Percentiles rank a stretch among this genome's conserved stretches.
Evolutionary conservation across 2,888 invertebrate genomes (phyloP).

Genomic region (Nemoura dubitans): DNA sequence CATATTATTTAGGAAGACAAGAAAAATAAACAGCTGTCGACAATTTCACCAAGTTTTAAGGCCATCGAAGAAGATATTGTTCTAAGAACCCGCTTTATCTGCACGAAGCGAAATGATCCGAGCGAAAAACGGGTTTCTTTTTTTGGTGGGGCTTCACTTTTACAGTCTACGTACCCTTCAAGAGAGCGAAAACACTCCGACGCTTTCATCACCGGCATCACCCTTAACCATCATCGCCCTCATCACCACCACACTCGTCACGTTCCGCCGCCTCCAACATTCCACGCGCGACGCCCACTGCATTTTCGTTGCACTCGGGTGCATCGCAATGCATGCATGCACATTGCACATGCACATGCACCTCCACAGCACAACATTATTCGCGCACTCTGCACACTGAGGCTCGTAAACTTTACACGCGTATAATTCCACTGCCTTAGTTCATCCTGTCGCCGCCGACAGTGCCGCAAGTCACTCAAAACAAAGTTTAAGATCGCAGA

Average conservation of each 20-base stretch:
- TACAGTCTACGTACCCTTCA: no score
- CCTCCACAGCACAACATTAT: background rate
- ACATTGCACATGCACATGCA: background rate
- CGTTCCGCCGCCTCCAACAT: no score
- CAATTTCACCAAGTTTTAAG: background rate
- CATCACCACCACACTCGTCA: no score
- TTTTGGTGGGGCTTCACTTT: no score
- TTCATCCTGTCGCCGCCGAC: no score
- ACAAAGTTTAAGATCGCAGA: no score
- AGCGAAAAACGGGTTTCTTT: background rate
- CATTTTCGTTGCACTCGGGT: background rate
- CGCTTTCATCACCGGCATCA: background rate
- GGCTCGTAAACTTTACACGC: background rate
- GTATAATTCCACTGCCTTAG: background rate
- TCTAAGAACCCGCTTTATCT: background rate
- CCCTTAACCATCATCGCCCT: no score
- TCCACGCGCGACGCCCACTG: background rate
- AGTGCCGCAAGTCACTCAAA: no score
- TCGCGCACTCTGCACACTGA: background rate
- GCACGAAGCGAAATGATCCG: background rate
- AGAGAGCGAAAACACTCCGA: background rate
- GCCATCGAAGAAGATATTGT: background rate
- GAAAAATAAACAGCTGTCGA: background rate
- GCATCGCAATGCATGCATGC: background rate
- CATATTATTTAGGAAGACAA: background rate